phyloP scores from a whole-genome alignment of 2,113 vertebrate genomes.

The Stictonetta naevosa region DNA sequence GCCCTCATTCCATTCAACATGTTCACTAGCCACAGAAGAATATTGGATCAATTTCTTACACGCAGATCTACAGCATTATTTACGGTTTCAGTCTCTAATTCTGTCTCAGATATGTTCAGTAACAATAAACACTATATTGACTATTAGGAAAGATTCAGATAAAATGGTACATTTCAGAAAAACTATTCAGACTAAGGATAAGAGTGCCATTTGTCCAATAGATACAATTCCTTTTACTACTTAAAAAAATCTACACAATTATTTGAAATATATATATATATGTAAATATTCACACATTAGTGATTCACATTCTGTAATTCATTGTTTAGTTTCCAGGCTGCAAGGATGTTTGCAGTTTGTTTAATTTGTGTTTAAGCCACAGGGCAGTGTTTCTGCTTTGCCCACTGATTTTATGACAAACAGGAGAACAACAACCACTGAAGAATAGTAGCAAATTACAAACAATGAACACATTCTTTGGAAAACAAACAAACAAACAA shows the following conservation, averaged over 20 bases:
- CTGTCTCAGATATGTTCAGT: background rate
- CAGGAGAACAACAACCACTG: background rate
- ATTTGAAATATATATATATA: background rate
- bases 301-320: background rate
- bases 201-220: background rate
- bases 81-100: background rate
- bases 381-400: background rate
- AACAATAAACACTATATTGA: background rate
- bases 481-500: background rate
- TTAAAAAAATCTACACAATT: background rate
- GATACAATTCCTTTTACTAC: background rate
- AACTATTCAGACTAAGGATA: background rate
- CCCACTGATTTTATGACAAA: background rate
- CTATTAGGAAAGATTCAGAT: background rate
- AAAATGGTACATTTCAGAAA: background rate
- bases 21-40: background rate
- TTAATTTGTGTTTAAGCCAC: background rate
- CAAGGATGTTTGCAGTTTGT: background rate
- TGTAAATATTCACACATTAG: background rate
- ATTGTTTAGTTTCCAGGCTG: background rate
- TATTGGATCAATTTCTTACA: background rate
- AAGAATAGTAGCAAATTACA: background rate
- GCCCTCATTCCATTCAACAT: background rate
- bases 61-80: background rate
- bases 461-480: background rate